Base-by-base conservation (phyloP, 1,140 invertebrate species). In the Uloborus diversus region DNA sequence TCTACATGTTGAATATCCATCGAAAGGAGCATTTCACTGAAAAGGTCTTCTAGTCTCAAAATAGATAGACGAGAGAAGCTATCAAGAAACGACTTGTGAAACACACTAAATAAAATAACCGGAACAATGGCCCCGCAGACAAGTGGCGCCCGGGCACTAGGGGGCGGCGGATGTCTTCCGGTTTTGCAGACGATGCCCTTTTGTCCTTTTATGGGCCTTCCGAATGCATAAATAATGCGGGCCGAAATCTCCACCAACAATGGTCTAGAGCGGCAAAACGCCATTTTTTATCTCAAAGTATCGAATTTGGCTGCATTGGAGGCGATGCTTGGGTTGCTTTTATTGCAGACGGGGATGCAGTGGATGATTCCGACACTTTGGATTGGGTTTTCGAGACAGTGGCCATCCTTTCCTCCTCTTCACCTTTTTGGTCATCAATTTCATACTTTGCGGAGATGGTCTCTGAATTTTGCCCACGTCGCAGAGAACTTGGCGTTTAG, bases 211-310 rank as follows among this genome's bases (percentile, higher is more conserved):
- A 64, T 42, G 33, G 61, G n/a, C 35, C 27, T n/a, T 42, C 42
- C 61, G 61, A 64, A 64, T 64, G 61, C 61, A 64, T 64, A 64
- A 64, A 64, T 64, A 64, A 64, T 64, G 30, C 61, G 27, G 33
- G 27, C 9, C 33, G 33, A 64, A 14, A 64, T 37, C n/a, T 23
- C 35, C n/a, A n/a, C n/a, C n/a, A 61, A 61, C 33, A 32, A 32
- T 17, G 30, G 20, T 32, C 57, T n/a, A 64, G 42, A 37, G 61
- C 61, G 61, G 11, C 61, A 37, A 11, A 42, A 64, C 35, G 33
- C 33, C 25, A 20, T 64, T 64, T 64, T 61, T 64, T 37, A 32
- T 28, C 28, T 14, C 33, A 37, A 35, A 11, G 13, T 14, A 64
- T 64, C 61, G 11, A 20, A 23, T 27, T 64, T 61, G 30, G 28